These are phyloP conservation scores for Thymelicus lineola DNA, from an alignment of 2,888 invertebrate genomes.

Conservation along the genomic window DNA sequence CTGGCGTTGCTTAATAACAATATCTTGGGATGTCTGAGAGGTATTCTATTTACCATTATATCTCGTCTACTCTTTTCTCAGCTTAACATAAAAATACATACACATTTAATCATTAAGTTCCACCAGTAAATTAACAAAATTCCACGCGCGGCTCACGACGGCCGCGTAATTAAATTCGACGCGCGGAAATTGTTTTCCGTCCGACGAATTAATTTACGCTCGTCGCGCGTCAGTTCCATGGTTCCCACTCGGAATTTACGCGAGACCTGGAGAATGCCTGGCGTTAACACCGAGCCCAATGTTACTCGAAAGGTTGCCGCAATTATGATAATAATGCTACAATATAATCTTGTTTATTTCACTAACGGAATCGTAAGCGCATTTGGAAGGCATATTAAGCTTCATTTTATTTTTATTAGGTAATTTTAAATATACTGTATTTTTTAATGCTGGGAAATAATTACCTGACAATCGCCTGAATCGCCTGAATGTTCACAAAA, in stretches of 20 bases:
- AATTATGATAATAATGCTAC: neutral
- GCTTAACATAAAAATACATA: too few relatives aligned
- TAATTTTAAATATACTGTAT: too few relatives aligned
- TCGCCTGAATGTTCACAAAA: too few relatives aligned
- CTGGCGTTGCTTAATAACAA: too few relatives aligned
- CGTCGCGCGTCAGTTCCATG: constrained; percentile 29
- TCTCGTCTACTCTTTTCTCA: too few relatives aligned
- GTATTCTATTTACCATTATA: too few relatives aligned
- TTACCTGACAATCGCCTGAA: too few relatives aligned
- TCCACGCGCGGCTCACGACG: constrained; percentile 14
- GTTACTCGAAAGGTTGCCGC: neutral
- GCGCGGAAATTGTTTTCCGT: constrained; percentile 40
- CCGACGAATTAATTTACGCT: constrained; percentile 37
- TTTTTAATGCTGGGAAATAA: too few relatives aligned
- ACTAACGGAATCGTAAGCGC: neutral
- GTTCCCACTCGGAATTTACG: constrained; percentile 18
- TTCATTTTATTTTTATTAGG: too few relatives aligned
- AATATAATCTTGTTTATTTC: neutral
- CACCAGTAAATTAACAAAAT: constrained; percentile 28
- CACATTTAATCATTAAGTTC: neutral
- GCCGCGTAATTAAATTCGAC: constrained; percentile 44
- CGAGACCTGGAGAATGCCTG: constrained; percentile 1
- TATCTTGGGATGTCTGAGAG: too few relatives aligned
- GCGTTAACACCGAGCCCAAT: neutral
- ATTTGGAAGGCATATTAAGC: too few relatives aligned